Base-by-base conservation (phyloP, 2,113 vertebrate genomes). In the Oostethus manadensis region DNA sequence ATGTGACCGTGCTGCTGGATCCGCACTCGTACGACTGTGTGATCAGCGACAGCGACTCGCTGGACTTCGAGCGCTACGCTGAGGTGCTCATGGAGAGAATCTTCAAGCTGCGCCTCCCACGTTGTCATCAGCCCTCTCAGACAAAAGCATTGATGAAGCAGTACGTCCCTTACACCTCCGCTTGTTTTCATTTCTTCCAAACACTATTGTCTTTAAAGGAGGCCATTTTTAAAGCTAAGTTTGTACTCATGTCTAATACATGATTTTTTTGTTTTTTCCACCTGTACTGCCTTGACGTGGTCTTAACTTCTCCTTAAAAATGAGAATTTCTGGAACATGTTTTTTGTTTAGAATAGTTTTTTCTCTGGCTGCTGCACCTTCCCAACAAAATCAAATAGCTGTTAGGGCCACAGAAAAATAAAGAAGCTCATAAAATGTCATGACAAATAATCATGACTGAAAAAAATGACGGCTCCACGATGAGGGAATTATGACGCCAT, bases 71-170 rank as follows among this genome's bases (percentile, higher is more conserved):
- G 1, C 76, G 87, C 66, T 94, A 92, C 0, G 93, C 93, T 0
- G 42, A 84, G 56, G 77, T 91, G 50, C 90, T 95, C 68, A 95
- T 95, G 93, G 86, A 93, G 16, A 82, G 89, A 60, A 94, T 95
- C 66, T 95, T 95, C 40, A 83, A 87, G n/a, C 80, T 95, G 77
- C 84, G 43, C 51, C 88, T 95, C 20, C 91, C 92, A 0, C 72
- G 87, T 46, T 80, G 88, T 56, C 81, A 89, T 56, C 87, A 86
- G 62, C 83, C 77, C 0, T 64, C 21, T 0, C 80, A 82, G 20
- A 90, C 89, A 20, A 93, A 90, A 73, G 66, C 65, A 26, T 74
- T 87, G 74, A 88, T 93, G 87, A 92, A 78, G 78, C 82, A 68
- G 93, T 95, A 89, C 57, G 89, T 73, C 22, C 2, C 4, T 20